phyloP scores from a whole-genome alignment of 2,797 vertebrate genomes.

The Lagorchestes hirsutus region DNA sequence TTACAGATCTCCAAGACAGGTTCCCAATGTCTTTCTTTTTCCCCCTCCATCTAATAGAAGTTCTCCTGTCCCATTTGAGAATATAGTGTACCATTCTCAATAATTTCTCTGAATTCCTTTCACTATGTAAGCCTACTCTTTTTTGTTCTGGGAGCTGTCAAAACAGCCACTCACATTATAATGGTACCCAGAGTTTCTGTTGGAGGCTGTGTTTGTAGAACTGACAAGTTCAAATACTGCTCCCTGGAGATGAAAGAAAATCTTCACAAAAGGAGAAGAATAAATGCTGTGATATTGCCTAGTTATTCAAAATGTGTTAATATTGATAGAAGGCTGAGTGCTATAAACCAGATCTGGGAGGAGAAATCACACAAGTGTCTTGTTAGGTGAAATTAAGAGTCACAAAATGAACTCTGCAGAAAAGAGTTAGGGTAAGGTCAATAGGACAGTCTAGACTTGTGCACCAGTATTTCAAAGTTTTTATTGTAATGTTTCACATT shows the following conservation, averaged over 20 bases:
- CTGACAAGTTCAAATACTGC: slow-evolving; percentile 63
- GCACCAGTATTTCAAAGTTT: background rate
- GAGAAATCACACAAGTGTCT: slow-evolving; percentile 62
- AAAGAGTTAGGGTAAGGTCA: slow-evolving; percentile 40
- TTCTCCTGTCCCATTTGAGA: background rate
- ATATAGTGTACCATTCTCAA: slow-evolving; percentile 36
- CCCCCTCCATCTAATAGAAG: background rate
- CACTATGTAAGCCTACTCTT: slow-evolving; percentile 59
- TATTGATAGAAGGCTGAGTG: slow-evolving; percentile 41
- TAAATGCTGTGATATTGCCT: slow-evolving; percentile 50
- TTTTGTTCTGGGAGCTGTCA: slow-evolving; percentile 42
- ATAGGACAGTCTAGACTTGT: background rate
- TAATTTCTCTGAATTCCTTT: slow-evolving; percentile 42
- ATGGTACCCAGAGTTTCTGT: slow-evolving; percentile 30
- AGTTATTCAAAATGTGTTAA: slow-evolving; percentile 66
- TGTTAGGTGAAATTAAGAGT: background rate
- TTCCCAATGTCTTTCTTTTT: background rate
- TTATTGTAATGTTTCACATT: slow-evolving; percentile 23
- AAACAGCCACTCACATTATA: slow-evolving; percentile 66
- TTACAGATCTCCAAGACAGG: background rate
- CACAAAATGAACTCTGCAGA: slow-evolving; percentile 43
- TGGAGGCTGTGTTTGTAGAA: slow-evolving; percentile 56
- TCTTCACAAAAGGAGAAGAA: slow-evolving; percentile 56
- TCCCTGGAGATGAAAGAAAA: slow-evolving; percentile 49
- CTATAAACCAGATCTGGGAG: slow-evolving; percentile 58